phyloP scores from a whole-genome alignment of 2,888 invertebrate genomes.

The Melinaea marsaeus region DNA sequence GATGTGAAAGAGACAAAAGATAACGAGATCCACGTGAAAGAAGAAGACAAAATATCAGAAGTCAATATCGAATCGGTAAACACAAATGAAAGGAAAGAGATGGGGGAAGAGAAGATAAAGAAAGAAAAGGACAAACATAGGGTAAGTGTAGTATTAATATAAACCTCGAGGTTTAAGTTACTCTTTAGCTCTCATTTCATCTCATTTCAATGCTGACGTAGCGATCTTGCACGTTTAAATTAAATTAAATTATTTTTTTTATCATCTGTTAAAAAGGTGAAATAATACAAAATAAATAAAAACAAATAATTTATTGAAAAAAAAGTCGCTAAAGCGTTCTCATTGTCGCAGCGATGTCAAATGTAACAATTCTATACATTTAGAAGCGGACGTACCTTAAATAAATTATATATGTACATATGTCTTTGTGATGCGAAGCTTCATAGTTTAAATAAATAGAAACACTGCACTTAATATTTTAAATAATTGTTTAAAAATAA shows the following conservation, averaged over 20 bases:
- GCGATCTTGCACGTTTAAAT: no score
- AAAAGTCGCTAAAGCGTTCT: constrained; percentile 22
- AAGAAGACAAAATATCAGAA: constrained; percentile 1
- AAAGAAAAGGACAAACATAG: constrained; percentile 28
- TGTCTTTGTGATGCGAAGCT: constrained; percentile 3
- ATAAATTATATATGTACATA: constrained; percentile 1
- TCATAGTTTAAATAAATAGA: constrained; percentile 1
- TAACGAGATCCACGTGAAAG: not conserved
- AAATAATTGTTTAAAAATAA: not conserved
- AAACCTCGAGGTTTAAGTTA: not conserved
- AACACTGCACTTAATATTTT: not conserved
- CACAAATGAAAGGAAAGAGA: not conserved
- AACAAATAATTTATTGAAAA: constrained; percentile 59
- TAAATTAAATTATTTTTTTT: no score
- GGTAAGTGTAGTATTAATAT: constrained; percentile 32
- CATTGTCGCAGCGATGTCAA: no score
- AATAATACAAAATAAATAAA: constrained; percentile 34
- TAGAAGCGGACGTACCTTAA: no score
- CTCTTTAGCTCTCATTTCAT: no score
- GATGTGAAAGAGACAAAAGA: not conserved
- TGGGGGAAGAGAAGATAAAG: constrained; percentile 11
- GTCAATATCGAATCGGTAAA: not conserved
- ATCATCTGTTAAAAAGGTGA: constrained; percentile 14
- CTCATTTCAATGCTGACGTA: no score
- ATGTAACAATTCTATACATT: no score